Evolutionary conservation across 2,888 invertebrate species (phyloP), one percentile per base, ranked within the genome.

Genomic region (Shargacucullia verbasci): DNA sequence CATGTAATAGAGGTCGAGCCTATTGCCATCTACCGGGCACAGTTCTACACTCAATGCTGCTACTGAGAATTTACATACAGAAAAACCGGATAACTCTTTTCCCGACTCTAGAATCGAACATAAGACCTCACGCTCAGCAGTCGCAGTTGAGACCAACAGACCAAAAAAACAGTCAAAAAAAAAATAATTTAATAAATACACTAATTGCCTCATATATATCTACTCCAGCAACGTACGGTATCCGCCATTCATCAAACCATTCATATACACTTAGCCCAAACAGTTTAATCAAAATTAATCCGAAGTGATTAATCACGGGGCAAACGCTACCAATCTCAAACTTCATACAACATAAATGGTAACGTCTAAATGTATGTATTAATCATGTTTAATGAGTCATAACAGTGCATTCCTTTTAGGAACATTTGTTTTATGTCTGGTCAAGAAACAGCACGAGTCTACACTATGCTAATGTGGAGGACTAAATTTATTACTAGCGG

Each of bases 371-470:
- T 80, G 81, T 69, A 50, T 39, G 37, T 60, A 76, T 75, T 71
- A 75, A 84, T 84, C 83, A 82, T 78, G 59, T 50, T 20, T 70
- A 78, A 80, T 83, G 81, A 83, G 55, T 83, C 83, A 80, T 31
- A 72, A 64, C 69, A 49, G 46, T 52, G 46, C 56, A 68, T 66
- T 72, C 70, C 67, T 67, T 69, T 60, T 59, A 49, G 27, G 62
- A 59, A 52, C 70, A 70, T 75, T 78, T 76, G 73, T 74, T 64
- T 74, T 71, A 76, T 67, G 67, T 65, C 62, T 52, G 47, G 52
- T 27, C 43, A 38, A 62, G 66, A 71, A 74, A 64, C 68, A 57
- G 63, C 50, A 35, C 54, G 69, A 37, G 10, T 34, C 47, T 15
- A 68, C 39, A 61, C 68, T 41, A 37, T 14, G 47, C 47, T 48